A percentile compares a stretch with the other conserved stretches of the same genome.
phyloP scores from a whole-genome alignment of 2,888 invertebrate genomes.

The Cryptophagus acutangulus region DNA sequence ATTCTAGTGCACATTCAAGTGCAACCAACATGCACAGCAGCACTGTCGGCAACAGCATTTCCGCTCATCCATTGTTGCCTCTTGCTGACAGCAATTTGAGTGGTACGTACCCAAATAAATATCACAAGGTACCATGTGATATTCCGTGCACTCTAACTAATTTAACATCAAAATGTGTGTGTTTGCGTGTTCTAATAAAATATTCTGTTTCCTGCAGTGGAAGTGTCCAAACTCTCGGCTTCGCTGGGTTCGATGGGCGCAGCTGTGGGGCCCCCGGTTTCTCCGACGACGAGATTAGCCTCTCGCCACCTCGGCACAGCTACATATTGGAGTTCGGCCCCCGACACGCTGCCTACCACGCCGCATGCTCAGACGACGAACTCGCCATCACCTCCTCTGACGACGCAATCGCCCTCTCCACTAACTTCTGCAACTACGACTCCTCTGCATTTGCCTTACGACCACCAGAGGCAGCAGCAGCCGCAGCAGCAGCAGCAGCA shows the following conservation, averaged over 20 bases:
- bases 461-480: conserved; percentile 19
- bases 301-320: conserved; percentile 59
- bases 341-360: conserved; percentile 49
- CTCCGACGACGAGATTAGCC: conserved; percentile 83
- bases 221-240: conserved; percentile 53
- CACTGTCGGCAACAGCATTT: conserved; percentile 81
- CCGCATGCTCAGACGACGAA: conserved; percentile 47
- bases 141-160: too few species aligned
- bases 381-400: conserved; percentile 44
- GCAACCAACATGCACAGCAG: conserved; percentile 63
- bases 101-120: conserved; percentile 53
- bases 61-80: conserved; percentile 91
- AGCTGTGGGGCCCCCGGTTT: conserved; percentile 57
- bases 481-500: conserved; percentile 46
- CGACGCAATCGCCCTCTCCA: conserved; percentile 47
- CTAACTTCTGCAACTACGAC: conserved; percentile 48
- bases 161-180: too few species aligned
- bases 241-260: conserved; percentile 57
- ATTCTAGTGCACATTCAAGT: conserved; percentile 65
- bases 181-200: neutral
- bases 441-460: conserved; percentile 36
- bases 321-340: conserved; percentile 57
- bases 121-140: too few species aligned
- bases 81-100: conserved; percentile 61
- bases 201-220: conserved; percentile 35